These are phyloP conservation scores for Candoia aspera DNA, from an alignment of 2,113 vertebrate genomes.

Conservation along the genomic window DNA sequence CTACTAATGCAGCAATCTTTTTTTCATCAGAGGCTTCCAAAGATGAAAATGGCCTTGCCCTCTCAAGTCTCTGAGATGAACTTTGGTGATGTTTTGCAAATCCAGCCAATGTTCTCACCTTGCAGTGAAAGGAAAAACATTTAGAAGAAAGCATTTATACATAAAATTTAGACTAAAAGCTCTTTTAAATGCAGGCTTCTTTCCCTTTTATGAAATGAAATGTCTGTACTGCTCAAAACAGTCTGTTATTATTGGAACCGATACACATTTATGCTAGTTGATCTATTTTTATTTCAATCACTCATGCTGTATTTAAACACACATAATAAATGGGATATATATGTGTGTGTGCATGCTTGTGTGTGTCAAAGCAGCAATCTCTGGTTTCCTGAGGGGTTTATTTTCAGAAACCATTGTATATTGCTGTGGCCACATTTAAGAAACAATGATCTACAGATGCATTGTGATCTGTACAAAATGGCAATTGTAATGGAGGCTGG, in stretches of 20 bases:
- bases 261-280: conserved; percentile 69
- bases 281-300: conserved; percentile 79
- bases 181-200: conserved; percentile 47
- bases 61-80: too few species aligned
- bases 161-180: conserved; percentile 67
- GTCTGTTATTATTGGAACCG: conserved; percentile 71
- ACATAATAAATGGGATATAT: conserved; percentile 71
- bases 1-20: neutral
- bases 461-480: neutral
- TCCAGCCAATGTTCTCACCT: conserved; percentile 61
- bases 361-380: conserved; percentile 42
- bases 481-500: accelerated
- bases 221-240: conserved; percentile 48
- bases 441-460: neutral
- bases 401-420: conserved; percentile 6
- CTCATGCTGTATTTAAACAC: conserved; percentile 72
- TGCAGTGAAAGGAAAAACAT: neutral
- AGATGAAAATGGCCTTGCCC: neutral
- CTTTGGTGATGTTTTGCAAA: conserved; percentile 53
- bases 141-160: conserved; percentile 51
- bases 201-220: conserved; percentile 63
- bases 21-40: neutral
- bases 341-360: conserved; percentile 44
- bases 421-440: neutral
- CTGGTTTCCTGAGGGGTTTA: neutral